Evolutionary conservation across 2,888 invertebrate genomes (phyloP).

Genomic region (Dorcus parallelipipedus): DNA sequence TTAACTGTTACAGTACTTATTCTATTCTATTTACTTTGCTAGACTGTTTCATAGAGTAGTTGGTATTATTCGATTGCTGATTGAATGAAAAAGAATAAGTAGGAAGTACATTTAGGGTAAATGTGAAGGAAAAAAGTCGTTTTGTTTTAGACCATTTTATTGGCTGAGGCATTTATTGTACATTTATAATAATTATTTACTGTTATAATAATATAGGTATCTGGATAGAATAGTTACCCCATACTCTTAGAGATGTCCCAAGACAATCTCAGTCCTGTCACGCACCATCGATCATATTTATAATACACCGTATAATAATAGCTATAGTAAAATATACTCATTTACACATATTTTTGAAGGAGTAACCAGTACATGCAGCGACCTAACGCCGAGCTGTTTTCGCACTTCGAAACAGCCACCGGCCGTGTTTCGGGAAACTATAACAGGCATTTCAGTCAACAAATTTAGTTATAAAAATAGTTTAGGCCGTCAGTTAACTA

Average conservation of each 20-base stretch:
- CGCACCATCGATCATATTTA: slow-evolving; percentile 18
- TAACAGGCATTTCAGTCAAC: slow-evolving; percentile 44
- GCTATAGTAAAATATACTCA: slow-evolving; percentile 47
- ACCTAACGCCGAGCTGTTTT: slow-evolving; percentile 19
- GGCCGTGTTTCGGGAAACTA: slow-evolving; percentile 35
- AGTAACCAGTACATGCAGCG: slow-evolving; percentile 22
- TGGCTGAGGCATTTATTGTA: slow-evolving; percentile 53
- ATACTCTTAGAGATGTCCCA: slow-evolving; percentile 42
- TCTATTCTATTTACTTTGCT: too few species aligned
- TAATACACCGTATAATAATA: slow-evolving; percentile 22
- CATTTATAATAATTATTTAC: slow-evolving; percentile 48
- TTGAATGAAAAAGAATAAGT: too few species aligned
- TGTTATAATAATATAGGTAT: slow-evolving; percentile 48
- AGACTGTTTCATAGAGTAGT: too few species aligned
- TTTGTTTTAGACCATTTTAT: slow-evolving; percentile 46
- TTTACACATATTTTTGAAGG: slow-evolving; percentile 36
- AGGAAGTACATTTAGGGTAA: too few species aligned
- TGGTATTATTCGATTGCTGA: too few species aligned
- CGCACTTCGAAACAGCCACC: slow-evolving; percentile 13
- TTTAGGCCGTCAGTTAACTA: slow-evolving; percentile 45
- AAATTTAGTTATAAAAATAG: slow-evolving; percentile 46
- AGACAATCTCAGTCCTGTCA: slow-evolving; percentile 27
- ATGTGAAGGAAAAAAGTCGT: background rate
- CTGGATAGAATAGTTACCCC: slow-evolving; percentile 26
- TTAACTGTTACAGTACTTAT: too few species aligned